Evolutionary conservation across 1,140 invertebrate species (phyloP), one percentile per base, ranked within the genome.

Genomic region (Thaumatotibia leucotreta): DNA sequence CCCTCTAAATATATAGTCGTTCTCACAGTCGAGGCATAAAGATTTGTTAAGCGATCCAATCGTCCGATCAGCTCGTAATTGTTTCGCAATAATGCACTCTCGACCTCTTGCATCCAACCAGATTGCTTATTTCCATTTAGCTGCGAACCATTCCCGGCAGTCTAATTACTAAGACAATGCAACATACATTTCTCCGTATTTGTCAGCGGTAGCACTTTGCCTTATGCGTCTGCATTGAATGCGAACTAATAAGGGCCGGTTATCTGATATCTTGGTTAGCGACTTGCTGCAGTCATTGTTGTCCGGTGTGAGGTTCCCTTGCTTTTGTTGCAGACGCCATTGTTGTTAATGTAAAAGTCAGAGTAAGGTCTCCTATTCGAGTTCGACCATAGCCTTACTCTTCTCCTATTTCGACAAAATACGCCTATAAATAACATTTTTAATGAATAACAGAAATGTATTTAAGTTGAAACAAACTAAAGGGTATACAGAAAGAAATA

Each of bases 31-130:
- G 65, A 61, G 61, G 10, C 49, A 27, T 63, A 49, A 29, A 49
- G 61, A 4, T 65, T 23, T 20, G 45, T 50, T 20, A 58, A 61
- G 22, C 64, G 66, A 74, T 75, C 63, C 65, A 63, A 68, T 66
- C 66, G 62, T 69, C 52, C 64, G 45, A 31, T 66, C 39, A 24
- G 49, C 62, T 72, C 68, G 66, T 31, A 54, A 29, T 58, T 27
- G 65, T 63, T 66, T 66, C 61, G 23, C 54, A 31, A 66, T 17
- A 58, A 54, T 61, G 32, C 49, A 65, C 52, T 58, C 52, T 58
- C 52, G 52, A 58, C 52, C 52, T 58, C 52, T 58, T 58, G 52
- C 52, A 58, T n/a, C 23, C 39, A 14, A 39, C 35, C 39, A 45
- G 14, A 45, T 45, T 45, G 39, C 39, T 4, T 45, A 45, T 45